Conservation (phyloP, 2,797 vertebrate species). For the Xyrichtys novacula region DNA sequence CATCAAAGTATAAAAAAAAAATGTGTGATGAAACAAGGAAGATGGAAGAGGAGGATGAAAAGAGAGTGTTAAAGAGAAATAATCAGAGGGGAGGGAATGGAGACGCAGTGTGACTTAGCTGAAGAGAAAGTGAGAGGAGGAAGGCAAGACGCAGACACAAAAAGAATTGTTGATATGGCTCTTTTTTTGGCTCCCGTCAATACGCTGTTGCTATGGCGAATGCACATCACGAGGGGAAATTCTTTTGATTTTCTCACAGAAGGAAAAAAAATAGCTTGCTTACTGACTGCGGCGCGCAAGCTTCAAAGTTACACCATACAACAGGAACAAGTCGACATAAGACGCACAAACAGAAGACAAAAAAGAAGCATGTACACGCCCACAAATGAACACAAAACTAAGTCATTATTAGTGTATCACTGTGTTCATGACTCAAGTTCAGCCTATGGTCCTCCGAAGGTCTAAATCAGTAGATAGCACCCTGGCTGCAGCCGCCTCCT, state of each 20-base stretch:
- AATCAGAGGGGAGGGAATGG: slow-evolving; percentile 12
- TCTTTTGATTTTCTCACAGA: slow-evolving; percentile 34
- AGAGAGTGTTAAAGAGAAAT: slow-evolving; percentile 8
- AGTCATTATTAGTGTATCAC: slow-evolving; percentile 22
- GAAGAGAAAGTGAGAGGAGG: slow-evolving; percentile 10
- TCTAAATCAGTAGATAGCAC: slow-evolving; percentile 14
- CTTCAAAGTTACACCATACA: slow-evolving; percentile 30
- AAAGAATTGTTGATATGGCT: slow-evolving; percentile 38
- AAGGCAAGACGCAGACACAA: slow-evolving; percentile 17
- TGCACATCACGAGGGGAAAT: slow-evolving; percentile 15
- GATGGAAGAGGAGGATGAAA: slow-evolving; percentile 6
- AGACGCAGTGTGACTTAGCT: slow-evolving; percentile 13
- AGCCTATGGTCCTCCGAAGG: slow-evolving; percentile 16
- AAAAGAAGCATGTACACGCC: not conserved
- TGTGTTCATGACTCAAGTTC: slow-evolving; percentile 33
- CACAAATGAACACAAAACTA: slow-evolving; percentile 13
- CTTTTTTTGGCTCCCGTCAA: slow-evolving; percentile 21
- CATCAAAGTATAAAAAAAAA: slow-evolving; percentile 9
- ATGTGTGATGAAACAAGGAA: slow-evolving; percentile 38
- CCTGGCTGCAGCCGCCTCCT: slow-evolving; percentile 4
- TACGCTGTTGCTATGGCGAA: slow-evolving; percentile 26
- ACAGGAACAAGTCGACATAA: not conserved
- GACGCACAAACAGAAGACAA: not conserved
- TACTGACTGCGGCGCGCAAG: slow-evolving; percentile 12
- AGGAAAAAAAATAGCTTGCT: slow-evolving; percentile 23